These are phyloP conservation scores for Caenorhabditis imperialis DNA, from an alignment of 2,888 invertebrate species.

Conservation along the genomic window DNA sequence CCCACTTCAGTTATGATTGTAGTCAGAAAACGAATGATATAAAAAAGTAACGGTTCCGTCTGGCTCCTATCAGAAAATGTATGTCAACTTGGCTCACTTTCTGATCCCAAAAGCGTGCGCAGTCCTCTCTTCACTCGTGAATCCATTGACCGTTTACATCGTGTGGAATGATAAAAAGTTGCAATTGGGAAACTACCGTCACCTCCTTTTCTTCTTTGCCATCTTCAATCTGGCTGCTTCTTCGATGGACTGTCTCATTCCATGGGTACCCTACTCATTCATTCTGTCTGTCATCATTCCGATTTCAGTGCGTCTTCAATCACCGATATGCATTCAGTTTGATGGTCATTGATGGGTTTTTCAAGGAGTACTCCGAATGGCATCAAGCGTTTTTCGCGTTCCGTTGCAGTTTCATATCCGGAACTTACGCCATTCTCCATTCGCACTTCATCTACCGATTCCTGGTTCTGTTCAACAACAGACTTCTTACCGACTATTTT, in stretches of 20 bases:
- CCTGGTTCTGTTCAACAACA: slow-evolving; percentile 5
- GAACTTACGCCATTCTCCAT: slow-evolving; percentile 5
- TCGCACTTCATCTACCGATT: slow-evolving; percentile 10
- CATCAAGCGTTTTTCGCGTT: background rate
- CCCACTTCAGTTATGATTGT: too few species aligned
- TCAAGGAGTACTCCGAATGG: background rate
- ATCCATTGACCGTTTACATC: slow-evolving; percentile 4
- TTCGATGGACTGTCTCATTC: slow-evolving; percentile 5
- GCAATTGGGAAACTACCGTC: slow-evolving; percentile 16
- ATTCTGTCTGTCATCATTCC: background rate
- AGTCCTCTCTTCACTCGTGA: background rate
- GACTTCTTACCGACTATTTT: background rate
- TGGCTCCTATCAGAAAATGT: too few species aligned
- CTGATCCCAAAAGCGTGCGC: slow-evolving; percentile 15
- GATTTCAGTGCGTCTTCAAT: background rate
- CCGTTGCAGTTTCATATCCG: slow-evolving; percentile 9
- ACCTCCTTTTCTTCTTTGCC: slow-evolving; percentile 15
- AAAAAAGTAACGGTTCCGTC: too few species aligned
- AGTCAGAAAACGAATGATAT: too few species aligned
- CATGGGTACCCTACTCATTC: background rate
- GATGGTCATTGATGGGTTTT: slow-evolving; percentile 7
- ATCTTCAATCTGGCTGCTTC: slow-evolving; percentile 17
- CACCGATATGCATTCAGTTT: slow-evolving; percentile 4
- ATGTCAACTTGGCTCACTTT: slow-evolving; percentile 8
- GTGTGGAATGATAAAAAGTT: slow-evolving; percentile 3